phyloP scores from a whole-genome alignment of 2,797 vertebrate species.

The Enoplosus armatus region DNA sequence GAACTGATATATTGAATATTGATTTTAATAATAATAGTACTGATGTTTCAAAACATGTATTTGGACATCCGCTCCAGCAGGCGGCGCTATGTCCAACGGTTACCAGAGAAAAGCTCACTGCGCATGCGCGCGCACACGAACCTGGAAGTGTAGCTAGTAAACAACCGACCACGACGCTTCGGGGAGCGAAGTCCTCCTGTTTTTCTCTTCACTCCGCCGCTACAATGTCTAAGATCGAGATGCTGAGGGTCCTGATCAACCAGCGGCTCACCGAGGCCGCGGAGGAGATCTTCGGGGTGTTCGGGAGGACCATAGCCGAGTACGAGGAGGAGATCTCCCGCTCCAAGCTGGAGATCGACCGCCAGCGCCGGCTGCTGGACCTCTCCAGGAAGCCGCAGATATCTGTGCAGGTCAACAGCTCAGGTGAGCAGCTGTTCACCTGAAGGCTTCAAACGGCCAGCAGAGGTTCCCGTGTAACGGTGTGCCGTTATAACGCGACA shows the following conservation, averaged over 20 bases:
- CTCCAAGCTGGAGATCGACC: slow-evolving; percentile 65
- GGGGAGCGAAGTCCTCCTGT: not conserved
- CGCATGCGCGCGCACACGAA: slow-evolving; percentile 19
- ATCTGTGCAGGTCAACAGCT: not conserved
- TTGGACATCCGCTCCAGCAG: slow-evolving; percentile 13
- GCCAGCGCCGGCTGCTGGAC: slow-evolving; percentile 62
- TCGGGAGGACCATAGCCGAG: slow-evolving; percentile 66
- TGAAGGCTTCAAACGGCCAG: no score
- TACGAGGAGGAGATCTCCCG: slow-evolving; percentile 69
- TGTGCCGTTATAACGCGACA: no score
- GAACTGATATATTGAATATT: no score
- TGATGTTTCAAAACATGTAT: not conserved
- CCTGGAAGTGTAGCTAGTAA: slow-evolving; percentile 49
- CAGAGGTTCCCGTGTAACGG: no score
- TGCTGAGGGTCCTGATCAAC: slow-evolving; percentile 69
- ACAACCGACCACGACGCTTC: slow-evolving; percentile 8
- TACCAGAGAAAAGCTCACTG: not conserved
- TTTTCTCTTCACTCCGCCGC: accelerated
- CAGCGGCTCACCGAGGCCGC: slow-evolving; percentile 72
- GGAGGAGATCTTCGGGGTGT: slow-evolving; percentile 69
- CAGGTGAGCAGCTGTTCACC: slow-evolving; percentile 4
- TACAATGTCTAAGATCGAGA: slow-evolving; percentile 64
- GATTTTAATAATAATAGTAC: no score
- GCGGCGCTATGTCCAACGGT: not conserved
- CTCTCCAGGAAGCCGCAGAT: slow-evolving; percentile 51